Conservation (phyloP, 2,797 vertebrate species). For the Oreonectes daqikongensis region DNA sequence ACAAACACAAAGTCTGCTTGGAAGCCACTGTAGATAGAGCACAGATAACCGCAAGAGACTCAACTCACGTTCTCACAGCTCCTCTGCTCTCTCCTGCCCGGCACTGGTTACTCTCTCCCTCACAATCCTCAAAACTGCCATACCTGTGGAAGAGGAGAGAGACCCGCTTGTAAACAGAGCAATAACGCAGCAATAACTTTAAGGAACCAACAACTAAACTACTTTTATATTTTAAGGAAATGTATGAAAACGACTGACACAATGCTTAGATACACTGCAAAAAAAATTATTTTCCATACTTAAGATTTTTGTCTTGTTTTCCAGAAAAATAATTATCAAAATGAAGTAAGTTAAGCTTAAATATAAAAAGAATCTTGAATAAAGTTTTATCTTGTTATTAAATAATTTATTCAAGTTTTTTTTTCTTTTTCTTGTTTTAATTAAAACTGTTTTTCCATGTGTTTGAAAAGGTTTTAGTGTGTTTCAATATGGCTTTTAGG, state of each 20-base stretch:
- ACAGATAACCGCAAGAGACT: background rate
- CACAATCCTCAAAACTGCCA: slow-evolving; percentile 69
- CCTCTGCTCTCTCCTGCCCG: slow-evolving; percentile 67
- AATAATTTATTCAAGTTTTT: no score
- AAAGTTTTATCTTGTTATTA: no score
- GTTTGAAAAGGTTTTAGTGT: no score
- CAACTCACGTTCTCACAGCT: slow-evolving; percentile 77
- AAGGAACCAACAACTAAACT: background rate
- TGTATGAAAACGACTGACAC: background rate
- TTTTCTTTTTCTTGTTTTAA: no score
- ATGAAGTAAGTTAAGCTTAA: no score
- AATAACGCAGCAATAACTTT: background rate
- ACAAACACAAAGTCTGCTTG: background rate
- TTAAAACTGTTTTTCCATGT: no score
- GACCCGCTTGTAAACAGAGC: slow-evolving; percentile 15
- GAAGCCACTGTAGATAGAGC: background rate
- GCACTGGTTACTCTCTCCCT: slow-evolving; percentile 50
- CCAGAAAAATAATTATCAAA: no score
- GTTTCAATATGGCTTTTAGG: no score
- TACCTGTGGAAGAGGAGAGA: slow-evolving; percentile 65
- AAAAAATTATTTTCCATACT: no score
- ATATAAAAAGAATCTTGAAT: no score
- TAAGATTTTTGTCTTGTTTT: no score
- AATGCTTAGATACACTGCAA: no score
- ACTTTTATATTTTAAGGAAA: background rate